Evolutionary conservation across 2,888 invertebrate genomes (phyloP), one percentile per base, ranked within the genome.

Genomic region (Amblyjoppa fuscipennis): DNA sequence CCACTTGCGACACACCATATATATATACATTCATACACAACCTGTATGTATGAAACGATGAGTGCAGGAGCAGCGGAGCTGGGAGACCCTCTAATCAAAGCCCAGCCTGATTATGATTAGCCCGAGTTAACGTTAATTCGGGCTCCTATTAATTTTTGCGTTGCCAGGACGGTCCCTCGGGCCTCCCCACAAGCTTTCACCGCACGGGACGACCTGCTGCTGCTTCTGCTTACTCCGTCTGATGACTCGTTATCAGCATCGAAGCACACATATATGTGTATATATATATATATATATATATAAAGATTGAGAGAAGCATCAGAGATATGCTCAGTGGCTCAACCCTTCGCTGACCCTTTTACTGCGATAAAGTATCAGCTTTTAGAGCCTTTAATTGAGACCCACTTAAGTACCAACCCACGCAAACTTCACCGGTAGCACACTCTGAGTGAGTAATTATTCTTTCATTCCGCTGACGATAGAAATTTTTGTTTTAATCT

Each of bases 81-180:
- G 66, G 38, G 51, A 69, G 71, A 20, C 59, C 79, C 85, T 86
- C 86, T 88, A 88, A 88, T 88, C 88, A 88, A 86, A 88, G 83
- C 88, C 74, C 82, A 83, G 85, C 73, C 81, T 88, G 87, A 88
- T 88, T 86, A 88, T 87, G 83, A 87, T 87, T 83, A 82, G 79
- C 75, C 66, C 71, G 70, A 85, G 83, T 86, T 81, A 85, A 86
- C 86, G 77, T 84, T 87, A 83, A 88, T 87, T 87, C 80, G 75
- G 34, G 38, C 68, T 59, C 51, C 59, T 61, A 78, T 79, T 81
- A 70, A 78, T 84, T 81, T 76, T 84, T 81, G 51, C 69, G 69
- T 38, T 25, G 28, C 45, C 3, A 53, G 41, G 28, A 16, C n/a
- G 31, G 53, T 38, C 66, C n/a, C 28, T 53, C 13, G n/a, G 16